These are phyloP conservation scores for Ostrea edulis DNA, from an alignment of 1,140 invertebrate genomes.

Conservation along the genomic window DNA sequence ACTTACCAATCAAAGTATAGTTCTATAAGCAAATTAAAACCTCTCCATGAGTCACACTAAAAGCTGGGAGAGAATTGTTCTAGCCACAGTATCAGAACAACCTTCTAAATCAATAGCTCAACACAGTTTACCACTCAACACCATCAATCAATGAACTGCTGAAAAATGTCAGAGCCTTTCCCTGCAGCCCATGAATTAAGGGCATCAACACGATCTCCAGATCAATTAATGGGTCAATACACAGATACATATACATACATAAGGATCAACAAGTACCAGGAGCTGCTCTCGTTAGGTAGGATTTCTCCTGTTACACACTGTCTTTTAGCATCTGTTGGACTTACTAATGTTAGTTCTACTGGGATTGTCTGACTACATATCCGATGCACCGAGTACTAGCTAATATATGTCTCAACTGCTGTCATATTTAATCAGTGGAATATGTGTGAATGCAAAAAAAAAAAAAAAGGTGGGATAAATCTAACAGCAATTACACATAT, in stretches of 20 bases:
- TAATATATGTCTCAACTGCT: not conserved
- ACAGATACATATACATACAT: not conserved
- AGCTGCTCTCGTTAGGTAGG: not conserved
- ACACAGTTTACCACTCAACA: not conserved
- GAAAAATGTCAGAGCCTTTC: constrained; percentile 16
- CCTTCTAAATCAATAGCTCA: not conserved
- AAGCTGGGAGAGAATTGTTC: not conserved
- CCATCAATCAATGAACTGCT: constrained; percentile 24
- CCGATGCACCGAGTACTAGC: not conserved
- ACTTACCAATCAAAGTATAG: not conserved
- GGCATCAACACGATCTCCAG: constrained; percentile 25
- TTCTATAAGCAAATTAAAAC: not conserved
- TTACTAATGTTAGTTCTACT: not conserved
- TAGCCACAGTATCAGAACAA: not conserved
- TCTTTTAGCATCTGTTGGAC: not conserved
- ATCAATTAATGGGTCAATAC: constrained; percentile 20
- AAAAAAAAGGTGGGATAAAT: not conserved
- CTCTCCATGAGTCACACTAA: not conserved
- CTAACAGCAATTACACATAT: no score
- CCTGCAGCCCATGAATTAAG: not conserved
- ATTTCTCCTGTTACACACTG: not conserved
- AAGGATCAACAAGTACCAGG: not conserved
- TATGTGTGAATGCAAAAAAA: not conserved
- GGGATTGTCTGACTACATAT: not conserved
- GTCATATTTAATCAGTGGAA: not conserved